Base-by-base conservation (phyloP, 1,140 invertebrate species). In the Ladona fulva region DNA sequence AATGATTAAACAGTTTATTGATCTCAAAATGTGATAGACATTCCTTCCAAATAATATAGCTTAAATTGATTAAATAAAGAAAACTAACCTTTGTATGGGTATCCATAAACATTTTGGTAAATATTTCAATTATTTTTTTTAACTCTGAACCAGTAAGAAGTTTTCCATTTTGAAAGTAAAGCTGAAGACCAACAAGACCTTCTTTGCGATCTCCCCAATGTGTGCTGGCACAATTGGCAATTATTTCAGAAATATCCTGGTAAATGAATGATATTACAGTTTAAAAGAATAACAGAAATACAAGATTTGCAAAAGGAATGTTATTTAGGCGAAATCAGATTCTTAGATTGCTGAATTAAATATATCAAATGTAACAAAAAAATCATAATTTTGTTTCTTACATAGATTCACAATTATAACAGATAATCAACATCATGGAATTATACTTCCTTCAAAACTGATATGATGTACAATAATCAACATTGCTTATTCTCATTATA, bases 71-170 rank as follows among this genome's bases (percentile, higher is more conserved):
- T n/a, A n/a, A n/a, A n/a, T n/a, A n/a, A n/a, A n/a, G n/a, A 76
- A n/a, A 66, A 29, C 16, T 77, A 83, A 89, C 89, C 86, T 98
- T 98, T 1, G 95, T 97, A 84, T 97, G 95, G n/a, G 95, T 94
- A 85, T 98, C 96, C 89, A 97, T 95, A 82, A 98, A 97, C 94
- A 98, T 96, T 87, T 95, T 94, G 74, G 94, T 94, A 83, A 97
- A 95, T 79, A 97, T 93, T 81, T 98, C 96, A 0, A 94, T 95
- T 10, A 96, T 89, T 80, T 92, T 89, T 74, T 91, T 91, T 44
- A 97, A 86, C 83, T 97, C 93, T 3, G 89, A 87, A 0, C 89
- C 86, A 12, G 88, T 89, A 8, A 97, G 86, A 22, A 87, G 88
- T 24, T 92, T 89, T 73, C 92, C 92, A 82, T 89, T 89, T 78